Base-by-base conservation (phyloP, 2,888 invertebrate genomes). In the Cloeon dipterum region DNA sequence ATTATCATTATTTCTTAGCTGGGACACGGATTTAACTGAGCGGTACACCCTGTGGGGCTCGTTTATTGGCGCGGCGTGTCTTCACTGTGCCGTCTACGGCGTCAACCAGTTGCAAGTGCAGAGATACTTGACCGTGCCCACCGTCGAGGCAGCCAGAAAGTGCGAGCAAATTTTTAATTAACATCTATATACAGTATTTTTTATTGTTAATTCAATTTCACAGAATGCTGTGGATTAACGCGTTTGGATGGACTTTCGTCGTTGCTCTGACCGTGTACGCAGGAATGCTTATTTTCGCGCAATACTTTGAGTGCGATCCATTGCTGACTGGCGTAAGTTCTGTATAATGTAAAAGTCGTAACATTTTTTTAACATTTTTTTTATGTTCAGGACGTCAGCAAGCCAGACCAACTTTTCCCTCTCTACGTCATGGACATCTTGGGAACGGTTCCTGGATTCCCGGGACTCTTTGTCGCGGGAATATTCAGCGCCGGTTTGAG, bases 401-500 rank as follows among this genome's bases (percentile, higher is more conserved):
- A 44, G 20, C 43, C 50, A 3, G 52, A 53, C 29, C 53, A 65
- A 56, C 46, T 66, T 20, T 51, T 65, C 39, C 64, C 65, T 1
- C 48, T 61, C 16, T 65, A 60, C 49, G 63, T 65, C 20, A 62
- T 65, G 58, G 61, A 66, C 40, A 53, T 54, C n/a, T 46, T 64
- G 32, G 52, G 55, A 3, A 43, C 52, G 29, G 46, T 56, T 34
- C 58, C 57, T 5, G 66, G 66, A 3, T 50, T 68, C 33, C 61
- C 65, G 3, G 67, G 67, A 2, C 47, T 67, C 10, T 65, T 67
- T 47, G 57, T 66, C 0, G 61, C 66, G 16, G 63, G 64, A 17
- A 54, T 67, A 14, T 67, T 65, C 49, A 63, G 63, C 46, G 67
- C 64, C 5, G 61, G 66, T 10, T 50, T 67, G 23, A 65, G 65